Evolutionary conservation across 2,113 vertebrate genomes (phyloP), one percentile per base, ranked within the genome.

Genomic region (Pseudopipra pipra): DNA sequence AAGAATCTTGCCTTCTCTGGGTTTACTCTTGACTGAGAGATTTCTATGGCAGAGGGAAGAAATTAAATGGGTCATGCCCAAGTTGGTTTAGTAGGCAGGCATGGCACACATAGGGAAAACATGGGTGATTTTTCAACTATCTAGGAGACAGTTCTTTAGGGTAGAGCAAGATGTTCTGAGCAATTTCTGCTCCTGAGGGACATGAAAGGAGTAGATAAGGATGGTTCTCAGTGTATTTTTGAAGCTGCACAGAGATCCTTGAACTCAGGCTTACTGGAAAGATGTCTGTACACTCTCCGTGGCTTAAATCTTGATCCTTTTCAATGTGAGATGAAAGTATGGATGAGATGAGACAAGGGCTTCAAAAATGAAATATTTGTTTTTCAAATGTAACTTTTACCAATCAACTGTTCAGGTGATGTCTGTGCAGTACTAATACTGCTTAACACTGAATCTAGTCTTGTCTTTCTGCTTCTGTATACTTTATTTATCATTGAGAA

Each of bases 71-170:
- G 33, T 27, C 8, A 2, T 28, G 33, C 39, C 47, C 33, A 19
- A 55, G 61, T 16, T 89, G 39, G 11, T 17, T 81, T 30, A 58
- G 71, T 52, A 8, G 44, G 12, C 44, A 55, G 35, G 30, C 13
- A 24, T 8, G 16, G 35, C 31, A 49, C 41, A 41, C 68, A 44
- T 3, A 65, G 46, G 35, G 37, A 44, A 43, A 70, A n/a, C 9
- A 9, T 1, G 14, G 44, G 20, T 11, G 28, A 4, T 11, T 39
- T 68, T n/a, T 58, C 44, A 62, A 2, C 27, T n/a, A 0, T 14
- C 1, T 20, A 7, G 30, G 35, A 47, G 76, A 31, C 5, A 41
- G 35, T 27, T 56, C 41, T 33, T 66, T 14, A 24, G 52, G 33
- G 70, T 67, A 47, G 17, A 52, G 14, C 11, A 20, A 43, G 22